These are phyloP conservation scores for Lycaon pictus DNA, from an alignment of 2,113 vertebrate genomes.

Conservation along the genomic window DNA sequence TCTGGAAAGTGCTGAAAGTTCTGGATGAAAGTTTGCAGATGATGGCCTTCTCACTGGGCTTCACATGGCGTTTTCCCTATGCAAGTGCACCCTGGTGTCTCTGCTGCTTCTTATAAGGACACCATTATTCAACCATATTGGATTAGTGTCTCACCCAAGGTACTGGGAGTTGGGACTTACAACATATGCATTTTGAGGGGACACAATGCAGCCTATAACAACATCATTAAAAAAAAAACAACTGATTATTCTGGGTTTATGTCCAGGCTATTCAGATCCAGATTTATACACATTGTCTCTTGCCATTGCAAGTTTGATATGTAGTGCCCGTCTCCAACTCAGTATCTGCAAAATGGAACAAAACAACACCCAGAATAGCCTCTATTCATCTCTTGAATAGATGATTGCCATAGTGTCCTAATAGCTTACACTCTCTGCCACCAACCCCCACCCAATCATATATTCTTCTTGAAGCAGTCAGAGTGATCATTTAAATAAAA, in stretches of 20 bases:
- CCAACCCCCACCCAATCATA: neutral
- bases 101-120: neutral
- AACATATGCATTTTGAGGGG: neutral
- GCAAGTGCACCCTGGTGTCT: accelerated
- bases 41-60: neutral
- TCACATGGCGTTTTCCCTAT: neutral
- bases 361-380: neutral
- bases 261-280: neutral
- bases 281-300: neutral
- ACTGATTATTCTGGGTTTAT: neutral
- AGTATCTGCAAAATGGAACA: neutral
- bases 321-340: neutral
- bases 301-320: neutral
- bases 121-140: neutral
- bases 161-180: neutral
- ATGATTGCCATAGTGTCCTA: neutral
- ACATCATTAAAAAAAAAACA: neutral
- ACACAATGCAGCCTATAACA: neutral
- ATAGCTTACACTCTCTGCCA: neutral
- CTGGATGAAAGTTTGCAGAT: too few species aligned
- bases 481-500: neutral
- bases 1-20: neutral
- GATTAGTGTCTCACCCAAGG: neutral
- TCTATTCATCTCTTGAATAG: neutral
- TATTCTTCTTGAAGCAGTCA: neutral